Evolutionary conservation across 2,888 invertebrate genomes (phyloP), one percentile per base, ranked within the genome.

Genomic region (Coremacera marginata): DNA sequence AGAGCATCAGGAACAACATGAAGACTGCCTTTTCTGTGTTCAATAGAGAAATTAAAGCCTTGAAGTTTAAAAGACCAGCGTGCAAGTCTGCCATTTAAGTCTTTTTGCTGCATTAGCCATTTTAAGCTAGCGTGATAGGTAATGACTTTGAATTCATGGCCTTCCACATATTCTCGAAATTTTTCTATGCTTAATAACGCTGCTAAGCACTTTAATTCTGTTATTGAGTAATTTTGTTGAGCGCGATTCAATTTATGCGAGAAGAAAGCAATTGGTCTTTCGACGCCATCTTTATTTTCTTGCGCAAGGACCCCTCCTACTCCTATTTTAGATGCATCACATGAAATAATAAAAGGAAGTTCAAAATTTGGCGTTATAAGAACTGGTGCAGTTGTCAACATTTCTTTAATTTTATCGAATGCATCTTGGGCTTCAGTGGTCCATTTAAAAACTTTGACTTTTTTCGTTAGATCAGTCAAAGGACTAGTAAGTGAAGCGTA

Each of bases 1-100:
- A n/a, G 2, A 78, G 68, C 68, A 65, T 78, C 78, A 3, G 78
- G 62, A 2, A 78, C 78, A 2, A 67, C 62, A 19, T 78, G 44
- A 8, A 52, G 31, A 27, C 25, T 60, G 1, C 78, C 72, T 68
- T 75, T 75, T 22, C 77, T 27, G 44, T 78, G 78, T 8, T 67
- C 44, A n/a, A 75, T 77, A n/a, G 62, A 19, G 14, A 77, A 75
- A 8, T 77, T n/a, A 57, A 75, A 77, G 14, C 63, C 44, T 22
- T 74, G 74, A 5, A 77, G 25, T 14, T 44, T 52, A 16, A 74
- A 52, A 0, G 70, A 70, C 75, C 75, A 77, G 2, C 75, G 34
- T 0, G 77, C 77, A 31, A 77, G 52, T 8, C 70, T 70, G 19
- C 74, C 70, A 19, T 65, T 71, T 14, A 77, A 25, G 49, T 77